These are phyloP conservation scores for Brachionus asplanchnoidis DNA, from an alignment of 1,140 invertebrate genomes.

Conservation along the genomic window DNA sequence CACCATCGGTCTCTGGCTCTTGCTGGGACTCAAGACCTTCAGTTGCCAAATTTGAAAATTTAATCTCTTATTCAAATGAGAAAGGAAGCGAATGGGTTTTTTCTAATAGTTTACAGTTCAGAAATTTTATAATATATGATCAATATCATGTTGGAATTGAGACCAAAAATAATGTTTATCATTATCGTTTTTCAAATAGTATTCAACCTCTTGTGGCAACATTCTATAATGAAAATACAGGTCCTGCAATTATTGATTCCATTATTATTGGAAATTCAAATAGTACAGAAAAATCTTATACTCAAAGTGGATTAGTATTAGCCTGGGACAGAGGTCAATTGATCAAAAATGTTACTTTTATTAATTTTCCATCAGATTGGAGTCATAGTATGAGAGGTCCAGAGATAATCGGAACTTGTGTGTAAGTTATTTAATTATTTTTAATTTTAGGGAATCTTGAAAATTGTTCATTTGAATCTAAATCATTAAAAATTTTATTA, in stretches of 20 bases:
- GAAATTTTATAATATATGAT: constrained; percentile 47
- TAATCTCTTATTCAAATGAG: neutral
- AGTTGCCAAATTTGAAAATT: constrained; percentile 44
- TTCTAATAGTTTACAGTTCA: constrained; percentile 47
- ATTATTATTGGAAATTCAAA: constrained; percentile 20
- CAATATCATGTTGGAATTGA: constrained; percentile 47
- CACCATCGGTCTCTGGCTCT: constrained; percentile 44
- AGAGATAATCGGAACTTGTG: constrained; percentile 14
- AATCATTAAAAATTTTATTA: no score
- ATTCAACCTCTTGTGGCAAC: neutral
- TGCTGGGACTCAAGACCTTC: constrained; percentile 11
- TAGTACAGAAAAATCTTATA: constrained; percentile 37
- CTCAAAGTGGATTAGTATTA: neutral
- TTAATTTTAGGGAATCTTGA: no score
- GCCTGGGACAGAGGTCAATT: constrained; percentile 33
- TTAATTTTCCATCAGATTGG: neutral
- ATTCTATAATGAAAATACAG: constrained; percentile 24
- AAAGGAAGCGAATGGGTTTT: constrained; percentile 50
- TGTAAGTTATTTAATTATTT: no score
- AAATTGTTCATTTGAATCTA: no score
- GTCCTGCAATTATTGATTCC: constrained; percentile 1
- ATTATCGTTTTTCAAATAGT: neutral
- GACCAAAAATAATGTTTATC: neutral
- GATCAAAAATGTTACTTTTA: constrained; percentile 14
- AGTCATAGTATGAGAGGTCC: neutral